Evolutionary conservation across 2,888 invertebrate genomes (phyloP).

Genomic region (Drosophila vallismaia): DNA sequence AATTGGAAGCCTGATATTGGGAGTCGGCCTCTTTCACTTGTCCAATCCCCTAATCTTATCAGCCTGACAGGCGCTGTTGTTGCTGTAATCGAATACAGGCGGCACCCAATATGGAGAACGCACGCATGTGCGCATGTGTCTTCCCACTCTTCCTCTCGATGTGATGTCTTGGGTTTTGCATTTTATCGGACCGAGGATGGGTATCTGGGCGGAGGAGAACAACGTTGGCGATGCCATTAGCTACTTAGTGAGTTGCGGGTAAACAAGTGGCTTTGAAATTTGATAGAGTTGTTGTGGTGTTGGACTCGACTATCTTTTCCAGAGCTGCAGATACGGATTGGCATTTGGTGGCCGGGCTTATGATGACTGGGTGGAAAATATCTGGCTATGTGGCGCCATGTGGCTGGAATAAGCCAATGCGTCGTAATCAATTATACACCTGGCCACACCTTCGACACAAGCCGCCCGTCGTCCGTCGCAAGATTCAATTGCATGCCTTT

Average conservation of each 20-base stretch:
- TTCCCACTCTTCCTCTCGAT: conserved; percentile 24
- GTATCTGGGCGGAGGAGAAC: conserved; percentile 11
- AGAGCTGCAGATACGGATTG: conserved; percentile 28
- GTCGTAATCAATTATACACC: conserved; percentile 68
- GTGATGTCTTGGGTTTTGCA: conserved; percentile 42
- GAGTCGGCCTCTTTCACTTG: conserved; percentile 18
- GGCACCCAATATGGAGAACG: conserved; percentile 25
- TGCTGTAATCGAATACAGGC: conserved; percentile 66
- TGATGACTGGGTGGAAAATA: conserved; percentile 5
- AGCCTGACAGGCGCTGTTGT: conserved; percentile 50
- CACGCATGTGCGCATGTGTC: conserved; percentile 54
- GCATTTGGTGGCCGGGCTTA: conserved; percentile 20
- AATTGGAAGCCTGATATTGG: not conserved
- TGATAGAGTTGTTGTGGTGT: conserved; percentile 62
- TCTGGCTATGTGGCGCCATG: conserved; percentile 59
- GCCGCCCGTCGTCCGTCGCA: conserved; percentile 52
- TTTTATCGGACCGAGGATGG: conserved; percentile 55
- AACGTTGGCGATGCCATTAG: conserved; percentile 42
- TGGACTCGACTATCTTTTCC: conserved; percentile 24
- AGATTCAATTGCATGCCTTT: conserved; percentile 55
- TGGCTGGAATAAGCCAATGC: conserved; percentile 47
- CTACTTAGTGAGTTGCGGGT: conserved; percentile 48
- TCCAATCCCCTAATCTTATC: conserved; percentile 60
- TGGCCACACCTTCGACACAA: conserved; percentile 62
- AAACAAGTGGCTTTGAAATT: conserved; percentile 71